These are phyloP conservation scores for Acrobasis consociella DNA, from an alignment of 2,888 invertebrate species.

Conservation along the genomic window DNA sequence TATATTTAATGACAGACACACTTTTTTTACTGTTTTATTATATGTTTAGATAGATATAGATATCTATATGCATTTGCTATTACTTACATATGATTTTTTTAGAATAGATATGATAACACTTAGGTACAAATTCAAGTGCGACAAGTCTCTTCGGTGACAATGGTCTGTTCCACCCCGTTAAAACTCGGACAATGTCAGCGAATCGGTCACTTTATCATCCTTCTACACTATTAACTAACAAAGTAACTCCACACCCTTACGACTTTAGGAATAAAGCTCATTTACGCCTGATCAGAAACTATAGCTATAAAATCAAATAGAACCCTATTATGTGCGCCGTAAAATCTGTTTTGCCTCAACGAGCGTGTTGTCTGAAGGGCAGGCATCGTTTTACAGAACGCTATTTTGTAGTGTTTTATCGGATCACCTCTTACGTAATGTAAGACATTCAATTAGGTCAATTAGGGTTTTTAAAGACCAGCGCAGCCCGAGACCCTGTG, in stretches of 20 bases:
- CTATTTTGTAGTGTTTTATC: slow-evolving; percentile 7
- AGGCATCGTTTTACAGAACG: slow-evolving; percentile 15
- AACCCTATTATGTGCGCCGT: slow-evolving; percentile 10
- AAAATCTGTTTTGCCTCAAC: slow-evolving; percentile 8
- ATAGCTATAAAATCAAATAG: slow-evolving; percentile 12
- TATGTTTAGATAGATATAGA: too few species aligned
- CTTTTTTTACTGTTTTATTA: too few species aligned
- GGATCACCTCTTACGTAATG: background rate
- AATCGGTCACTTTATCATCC: slow-evolving; percentile 20
- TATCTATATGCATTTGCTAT: too few species aligned
- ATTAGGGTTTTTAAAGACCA: too few species aligned
- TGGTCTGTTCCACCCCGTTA: slow-evolving; percentile 6
- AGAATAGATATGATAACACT: background rate
- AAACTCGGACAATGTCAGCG: slow-evolving; percentile 16
- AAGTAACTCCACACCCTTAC: slow-evolving; percentile 11
- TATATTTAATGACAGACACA: too few species aligned
- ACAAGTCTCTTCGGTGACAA: background rate
- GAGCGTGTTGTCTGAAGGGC: slow-evolving; percentile 13
- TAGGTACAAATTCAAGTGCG: background rate
- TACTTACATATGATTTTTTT: too few species aligned
- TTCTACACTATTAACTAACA: slow-evolving; percentile 20
- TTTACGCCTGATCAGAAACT: background rate
- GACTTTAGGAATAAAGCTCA: slow-evolving; percentile 12
- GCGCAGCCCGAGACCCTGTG: too few species aligned
- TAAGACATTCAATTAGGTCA: too few species aligned